phyloP scores from a whole-genome alignment of 2,797 vertebrate species.

The Rhinophrynus dorsalis region DNA sequence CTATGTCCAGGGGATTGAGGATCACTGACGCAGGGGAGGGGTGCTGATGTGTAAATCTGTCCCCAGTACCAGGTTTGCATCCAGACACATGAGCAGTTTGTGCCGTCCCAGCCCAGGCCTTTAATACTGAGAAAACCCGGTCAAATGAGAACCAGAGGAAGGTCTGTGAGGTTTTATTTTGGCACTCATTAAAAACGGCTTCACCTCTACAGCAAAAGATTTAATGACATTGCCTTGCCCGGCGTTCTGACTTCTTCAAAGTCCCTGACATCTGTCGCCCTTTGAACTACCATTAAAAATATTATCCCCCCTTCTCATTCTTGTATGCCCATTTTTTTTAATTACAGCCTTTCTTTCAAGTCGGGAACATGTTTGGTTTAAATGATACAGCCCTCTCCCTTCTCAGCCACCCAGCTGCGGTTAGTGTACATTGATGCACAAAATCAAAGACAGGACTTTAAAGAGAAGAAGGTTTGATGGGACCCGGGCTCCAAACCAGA shows the following conservation, averaged over 20 bases:
- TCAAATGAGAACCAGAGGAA: slow-evolving; percentile 81
- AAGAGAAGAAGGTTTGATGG: slow-evolving; percentile 91
- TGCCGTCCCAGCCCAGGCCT: not conserved
- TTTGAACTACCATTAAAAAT: slow-evolving; percentile 90
- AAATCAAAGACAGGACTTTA: slow-evolving; percentile 95
- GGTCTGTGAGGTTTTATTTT: slow-evolving; percentile 69
- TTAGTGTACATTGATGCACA: slow-evolving; percentile 91
- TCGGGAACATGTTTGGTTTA: slow-evolving; percentile 83
- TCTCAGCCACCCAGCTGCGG: slow-evolving; percentile 92
- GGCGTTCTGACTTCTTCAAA: slow-evolving; percentile 80
- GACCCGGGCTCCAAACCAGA: slow-evolving; percentile 96
- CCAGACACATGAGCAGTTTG: not conserved
- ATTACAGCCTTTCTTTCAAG: slow-evolving; percentile 90
- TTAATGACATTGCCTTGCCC: slow-evolving; percentile 76
- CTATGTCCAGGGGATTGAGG: too few species aligned
- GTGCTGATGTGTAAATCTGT: not conserved
- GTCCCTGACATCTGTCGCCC: slow-evolving; percentile 90
- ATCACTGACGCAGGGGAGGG: too few species aligned
- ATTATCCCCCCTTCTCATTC: slow-evolving; percentile 89
- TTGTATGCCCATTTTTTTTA: slow-evolving; percentile 94
- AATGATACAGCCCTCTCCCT: slow-evolving; percentile 84
- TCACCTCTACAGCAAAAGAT: slow-evolving; percentile 74
- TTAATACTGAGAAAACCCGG: slow-evolving; percentile 71
- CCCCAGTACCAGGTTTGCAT: too few species aligned
- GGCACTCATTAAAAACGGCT: slow-evolving; percentile 71